phyloP scores from a whole-genome alignment of 1,140 invertebrate genomes.

The Pristionchus pacificus region DNA sequence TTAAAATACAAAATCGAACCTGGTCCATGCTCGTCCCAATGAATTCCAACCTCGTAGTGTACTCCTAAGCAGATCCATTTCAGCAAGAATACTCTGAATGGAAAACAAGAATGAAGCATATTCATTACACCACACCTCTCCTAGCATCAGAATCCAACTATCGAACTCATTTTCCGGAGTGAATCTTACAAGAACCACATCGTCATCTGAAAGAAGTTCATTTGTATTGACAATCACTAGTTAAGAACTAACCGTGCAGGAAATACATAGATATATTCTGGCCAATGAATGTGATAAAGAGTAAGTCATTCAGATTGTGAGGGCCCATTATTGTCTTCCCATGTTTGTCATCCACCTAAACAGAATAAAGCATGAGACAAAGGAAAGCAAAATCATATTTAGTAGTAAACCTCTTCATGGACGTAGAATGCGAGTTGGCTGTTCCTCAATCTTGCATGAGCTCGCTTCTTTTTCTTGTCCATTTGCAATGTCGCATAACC shows the following conservation, averaged over 20 bases:
- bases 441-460: constrained; percentile 15
- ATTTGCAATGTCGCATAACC: background rate
- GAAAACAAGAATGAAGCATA: too few relatives aligned
- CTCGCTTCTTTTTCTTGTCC: constrained; percentile 14
- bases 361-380: background rate
- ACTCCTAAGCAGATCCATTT: background rate
- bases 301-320: background rate
- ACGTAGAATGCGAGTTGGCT: constrained; percentile 15
- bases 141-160: background rate
- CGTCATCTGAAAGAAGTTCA: background rate
- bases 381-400: background rate
- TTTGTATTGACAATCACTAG: too few relatives aligned
- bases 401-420: constrained; percentile 15
- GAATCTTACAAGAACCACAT: background rate
- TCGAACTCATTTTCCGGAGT: background rate
- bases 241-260: background rate
- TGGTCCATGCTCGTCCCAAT: background rate
- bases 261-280: background rate
- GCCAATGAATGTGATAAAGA: background rate
- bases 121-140: background rate
- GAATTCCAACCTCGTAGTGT: background rate
- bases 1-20: background rate
- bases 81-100: background rate
- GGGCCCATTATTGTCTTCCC: too few relatives aligned
- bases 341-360: too few relatives aligned